phyloP scores from a whole-genome alignment of 2,113 vertebrate species.

The Clarias magur region DNA sequence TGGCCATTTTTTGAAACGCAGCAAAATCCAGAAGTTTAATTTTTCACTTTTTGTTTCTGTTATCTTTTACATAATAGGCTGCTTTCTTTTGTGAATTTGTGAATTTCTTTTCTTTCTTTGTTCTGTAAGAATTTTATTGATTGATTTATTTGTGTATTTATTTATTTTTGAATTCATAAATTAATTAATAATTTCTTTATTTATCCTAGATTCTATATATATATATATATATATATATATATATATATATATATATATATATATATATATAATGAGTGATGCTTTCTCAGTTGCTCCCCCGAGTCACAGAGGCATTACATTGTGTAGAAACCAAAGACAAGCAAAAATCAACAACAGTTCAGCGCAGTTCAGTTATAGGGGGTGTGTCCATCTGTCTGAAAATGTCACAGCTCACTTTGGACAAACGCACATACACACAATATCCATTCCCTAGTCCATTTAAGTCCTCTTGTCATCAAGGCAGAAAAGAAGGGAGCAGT shows the following conservation, averaged over 20 bases:
- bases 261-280: no score
- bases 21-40: no score
- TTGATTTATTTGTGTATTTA: neutral
- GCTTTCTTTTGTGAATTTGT: no score
- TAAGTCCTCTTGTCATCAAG: slow-evolving; percentile 4
- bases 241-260: slow-evolving; percentile 55
- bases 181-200: neutral
- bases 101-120: no score
- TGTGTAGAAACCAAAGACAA: slow-evolving; percentile 71
- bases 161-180: neutral
- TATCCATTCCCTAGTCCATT: neutral
- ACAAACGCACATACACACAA: slow-evolving; percentile 50
- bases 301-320: slow-evolving; percentile 54
- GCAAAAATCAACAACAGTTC: slow-evolving; percentile 72
- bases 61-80: no score
- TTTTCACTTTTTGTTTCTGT: no score
- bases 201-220: neutral
- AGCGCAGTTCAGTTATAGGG: slow-evolving; percentile 51
- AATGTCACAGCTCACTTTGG: slow-evolving; percentile 57
- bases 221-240: slow-evolving; percentile 55
- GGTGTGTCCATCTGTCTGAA: slow-evolving; percentile 63
- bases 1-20: no score
- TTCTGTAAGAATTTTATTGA: neutral
- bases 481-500: neutral
- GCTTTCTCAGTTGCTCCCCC: slow-evolving; percentile 28